These are phyloP conservation scores for Drosophila oshimai DNA, from an alignment of 1,140 invertebrate species.

Conservation along the genomic window DNA sequence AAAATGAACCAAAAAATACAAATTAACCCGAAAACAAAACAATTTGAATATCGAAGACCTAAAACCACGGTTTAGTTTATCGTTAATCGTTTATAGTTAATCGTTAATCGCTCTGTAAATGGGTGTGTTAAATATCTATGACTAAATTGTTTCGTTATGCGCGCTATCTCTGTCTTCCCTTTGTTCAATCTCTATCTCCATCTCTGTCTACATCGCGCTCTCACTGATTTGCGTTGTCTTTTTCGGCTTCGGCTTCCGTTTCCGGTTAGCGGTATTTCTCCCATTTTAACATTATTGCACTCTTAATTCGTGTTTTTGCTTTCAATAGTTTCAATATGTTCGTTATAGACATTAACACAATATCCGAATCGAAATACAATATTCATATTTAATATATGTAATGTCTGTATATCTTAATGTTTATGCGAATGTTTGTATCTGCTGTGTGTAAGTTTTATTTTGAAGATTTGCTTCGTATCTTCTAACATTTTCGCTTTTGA, in stretches of 20 bases:
- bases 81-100: constrained; percentile 9
- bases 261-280: constrained; percentile 4
- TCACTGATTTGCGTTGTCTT: constrained; percentile 48
- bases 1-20: not conserved
- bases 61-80: constrained; percentile 38
- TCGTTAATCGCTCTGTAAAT: constrained; percentile 38
- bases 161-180: not conserved
- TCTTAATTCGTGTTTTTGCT: constrained; percentile 21
- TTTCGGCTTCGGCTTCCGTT: constrained; percentile 25
- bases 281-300: constrained; percentile 27
- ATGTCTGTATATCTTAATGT: constrained; percentile 18
- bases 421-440: constrained; percentile 8
- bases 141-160: constrained; percentile 58
- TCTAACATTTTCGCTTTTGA: constrained; percentile 5
- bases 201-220: constrained; percentile 41
- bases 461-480: constrained; percentile 7
- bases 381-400: constrained; percentile 23
- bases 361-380: constrained; percentile 59
- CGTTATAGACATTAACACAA: constrained; percentile 60
- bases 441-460: constrained; percentile 3
- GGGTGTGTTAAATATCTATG: constrained; percentile 35
- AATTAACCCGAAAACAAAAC: not conserved
- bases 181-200: not conserved
- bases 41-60: constrained; percentile 31
- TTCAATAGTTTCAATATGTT: constrained; percentile 23